Evolutionary conservation across 2,888 invertebrate genomes (phyloP), one percentile per base, ranked within the genome.

Genomic region (Drosophila borborema): DNA sequence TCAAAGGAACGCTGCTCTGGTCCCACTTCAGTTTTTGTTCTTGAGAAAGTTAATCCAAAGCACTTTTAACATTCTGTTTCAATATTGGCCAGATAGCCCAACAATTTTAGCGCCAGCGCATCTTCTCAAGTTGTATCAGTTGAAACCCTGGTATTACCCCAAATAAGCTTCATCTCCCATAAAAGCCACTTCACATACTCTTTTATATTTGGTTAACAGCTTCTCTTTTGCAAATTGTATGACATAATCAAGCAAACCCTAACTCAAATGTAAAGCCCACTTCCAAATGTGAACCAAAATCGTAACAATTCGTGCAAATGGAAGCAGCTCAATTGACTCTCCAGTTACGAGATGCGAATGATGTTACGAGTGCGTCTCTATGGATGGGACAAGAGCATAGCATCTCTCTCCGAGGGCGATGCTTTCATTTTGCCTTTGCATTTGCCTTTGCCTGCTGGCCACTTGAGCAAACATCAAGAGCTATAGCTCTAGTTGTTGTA

Each of bases 391-490:
- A 43, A 60, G 51, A 64, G 28, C 56, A 74, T n/a, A 64, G 28
- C 56, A 74, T n/a, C 74, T 77, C 63, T 75, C 72, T 73, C 77
- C 61, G 77, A 76, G 81, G 77, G 77, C 72, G 58, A 71, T n/a
- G 79, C 68, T 82, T 77, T 80, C 72, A 61, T 64, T 65, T 74
- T 63, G 70, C 65, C 70, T 58, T 72, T 64, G 70, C 64, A 59
- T 51, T 66, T 67, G 72, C 68, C 65, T 55, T 66, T 71, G 64
- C 55, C 64, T 60, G 72, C 46, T 74, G 66, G 65, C 66, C 77
- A 77, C 80, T 81, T 84, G 75, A 81, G 67, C 46, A 64, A 62
- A 43, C 55, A 36, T 38, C 14, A 58, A 28, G 38, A 58, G 63
- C 45, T 28, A 3, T 6, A 28, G 28, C 28, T 28, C 28, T 31